Evolutionary conservation across 2,797 vertebrate species (phyloP), one percentile per base, ranked within the genome.

Genomic region (Atherinosoma microstoma): DNA sequence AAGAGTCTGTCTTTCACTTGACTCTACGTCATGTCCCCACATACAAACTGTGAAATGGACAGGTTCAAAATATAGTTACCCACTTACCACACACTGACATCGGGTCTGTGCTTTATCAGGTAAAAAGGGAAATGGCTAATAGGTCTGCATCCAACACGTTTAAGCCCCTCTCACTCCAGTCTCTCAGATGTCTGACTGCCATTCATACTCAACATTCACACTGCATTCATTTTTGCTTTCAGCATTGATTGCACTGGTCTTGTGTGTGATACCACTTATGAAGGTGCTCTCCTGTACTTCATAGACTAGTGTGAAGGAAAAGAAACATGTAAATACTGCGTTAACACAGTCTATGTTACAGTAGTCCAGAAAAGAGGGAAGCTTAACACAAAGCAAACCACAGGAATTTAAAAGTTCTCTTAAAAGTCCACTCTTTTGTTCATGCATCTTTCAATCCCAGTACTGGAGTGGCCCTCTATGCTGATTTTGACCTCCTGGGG

Each of bases 401-500:
- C 90, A 88, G 91, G 93, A 85, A 69, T 91, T 93, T 91, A 86
- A 92, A 80, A 63, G 40, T 79, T 75, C 79, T 73, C 68, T 45
- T 81, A 86, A 79, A 84, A 90, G 86, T 94, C 80, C 78, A 84
- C 75, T 84, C 82, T 87, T 84, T 70, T 90, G 59, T 81, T 86
- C 69, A 82, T 86, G 80, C 80, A 84, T 92, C 93, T 85, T 93
- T 94, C 98, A 90, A 95, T 96, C 89, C 98, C 98, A 86, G 96
- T 92, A 16, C 96, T 99, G 80, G 98, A 99, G 90, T 95, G 96
- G 89, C 98, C 98, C 95, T 99, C 98, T 78, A 99, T 99, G 95
- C 96, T 98, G 94, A 99, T 96, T 94, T 99, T 99, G 87, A 99
- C 95, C 96, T 99, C 97, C 93, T 99, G 97, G 93, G 97, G 96